Percentiles rank a stretch among this genome's conserved stretches.
Conservation (phyloP, 2,888 invertebrate genomes). For the Cheilosia vulpina region DNA sequence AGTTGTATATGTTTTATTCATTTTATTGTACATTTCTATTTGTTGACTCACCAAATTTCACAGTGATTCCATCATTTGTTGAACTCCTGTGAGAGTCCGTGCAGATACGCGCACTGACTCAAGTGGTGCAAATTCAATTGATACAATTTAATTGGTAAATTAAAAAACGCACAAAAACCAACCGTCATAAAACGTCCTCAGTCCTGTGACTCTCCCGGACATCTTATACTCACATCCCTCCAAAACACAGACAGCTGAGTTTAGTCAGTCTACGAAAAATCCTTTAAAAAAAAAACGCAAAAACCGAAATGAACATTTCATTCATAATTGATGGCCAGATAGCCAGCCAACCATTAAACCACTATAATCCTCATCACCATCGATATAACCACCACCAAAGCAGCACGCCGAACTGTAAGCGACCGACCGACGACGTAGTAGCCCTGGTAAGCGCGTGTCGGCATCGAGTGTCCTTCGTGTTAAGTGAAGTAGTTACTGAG, state of each 20-base stretch:
- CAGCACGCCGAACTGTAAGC: neutral
- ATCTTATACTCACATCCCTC: neutral
- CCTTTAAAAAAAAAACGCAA: neutral
- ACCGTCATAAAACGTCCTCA: neutral
- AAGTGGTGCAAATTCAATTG: too few relatives aligned
- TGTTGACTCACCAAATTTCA: too few relatives aligned
- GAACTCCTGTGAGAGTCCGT: too few relatives aligned
- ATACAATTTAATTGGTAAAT: too few relatives aligned
- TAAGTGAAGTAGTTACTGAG: conserved; percentile 51
- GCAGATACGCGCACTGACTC: too few relatives aligned
- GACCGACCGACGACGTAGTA: conserved; percentile 14
- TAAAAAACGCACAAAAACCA: too few relatives aligned
- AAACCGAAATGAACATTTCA: conserved; percentile 4
- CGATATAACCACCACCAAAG: conserved; percentile 11
- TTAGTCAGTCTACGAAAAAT: neutral
- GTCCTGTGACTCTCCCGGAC: neutral
- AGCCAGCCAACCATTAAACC: conserved; percentile 32
- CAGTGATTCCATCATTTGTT: too few relatives aligned
- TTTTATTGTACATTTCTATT: too few relatives aligned
- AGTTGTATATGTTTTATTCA: too few relatives aligned
- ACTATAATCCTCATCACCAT: conserved; percentile 45
- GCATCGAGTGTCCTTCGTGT: conserved; percentile 56
- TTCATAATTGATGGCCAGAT: conserved; percentile 38
- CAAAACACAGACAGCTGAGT: neutral
- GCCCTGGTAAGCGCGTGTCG: conserved; percentile 47